Conservation (phyloP, 1,140 invertebrate species). For the Trachymyrmex cornetzi region DNA sequence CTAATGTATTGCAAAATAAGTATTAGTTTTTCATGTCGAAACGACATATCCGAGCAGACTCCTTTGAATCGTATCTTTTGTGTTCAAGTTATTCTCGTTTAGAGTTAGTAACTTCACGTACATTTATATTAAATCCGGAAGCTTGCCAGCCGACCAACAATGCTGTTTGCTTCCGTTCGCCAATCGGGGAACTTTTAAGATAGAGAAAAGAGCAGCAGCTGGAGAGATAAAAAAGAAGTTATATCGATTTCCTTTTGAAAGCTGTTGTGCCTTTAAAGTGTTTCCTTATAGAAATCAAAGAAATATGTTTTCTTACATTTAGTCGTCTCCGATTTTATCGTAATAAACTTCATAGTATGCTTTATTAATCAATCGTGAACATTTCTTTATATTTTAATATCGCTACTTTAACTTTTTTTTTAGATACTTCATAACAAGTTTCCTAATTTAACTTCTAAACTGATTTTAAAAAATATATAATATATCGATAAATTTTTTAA, state of each 20-base stretch:
- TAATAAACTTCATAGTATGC: constrained; percentile 19
- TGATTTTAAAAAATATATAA: background rate
- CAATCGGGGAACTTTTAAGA: constrained; percentile 62
- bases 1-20: background rate
- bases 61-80: constrained; percentile 36
- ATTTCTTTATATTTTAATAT: background rate
- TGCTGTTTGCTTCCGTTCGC: constrained; percentile 77
- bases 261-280: constrained; percentile 57
- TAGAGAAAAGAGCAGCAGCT: constrained; percentile 61
- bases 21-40: background rate
- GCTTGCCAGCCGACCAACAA: constrained; percentile 77
- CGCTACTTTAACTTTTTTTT: background rate
- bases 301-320: constrained; percentile 57
- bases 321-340: constrained; percentile 29
- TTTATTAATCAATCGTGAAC: constrained; percentile 47
- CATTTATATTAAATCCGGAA: constrained; percentile 77
- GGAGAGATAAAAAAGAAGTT: constrained; percentile 61
- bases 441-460: background rate
- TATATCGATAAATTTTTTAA: background rate
- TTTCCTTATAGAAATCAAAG: constrained; percentile 39
- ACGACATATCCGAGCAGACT: constrained; percentile 37
- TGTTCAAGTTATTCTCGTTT: constrained; percentile 54
- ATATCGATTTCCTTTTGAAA: constrained; percentile 62
- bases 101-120: constrained; percentile 50
- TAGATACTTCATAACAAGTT: background rate